Conservation (phyloP, 2,888 invertebrate species). For the Neocrepidodera transversa region DNA sequence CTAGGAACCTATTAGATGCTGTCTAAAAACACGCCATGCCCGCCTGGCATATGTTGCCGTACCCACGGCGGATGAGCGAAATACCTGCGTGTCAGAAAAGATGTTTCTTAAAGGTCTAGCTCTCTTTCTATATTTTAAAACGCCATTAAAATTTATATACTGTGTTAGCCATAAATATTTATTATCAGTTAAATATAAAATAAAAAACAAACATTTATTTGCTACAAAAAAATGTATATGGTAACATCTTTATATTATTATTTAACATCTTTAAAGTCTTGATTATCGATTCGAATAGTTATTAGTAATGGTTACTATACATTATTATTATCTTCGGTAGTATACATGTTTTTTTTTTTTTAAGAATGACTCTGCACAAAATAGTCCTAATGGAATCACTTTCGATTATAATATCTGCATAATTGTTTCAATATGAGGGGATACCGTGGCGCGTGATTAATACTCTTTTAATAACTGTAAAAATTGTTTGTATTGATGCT, state of each 20-base stretch:
- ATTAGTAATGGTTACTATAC: conserved; percentile 55
- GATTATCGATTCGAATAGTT: conserved; percentile 47
- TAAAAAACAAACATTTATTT: too few species aligned
- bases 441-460: conserved; percentile 51
- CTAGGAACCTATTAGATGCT: conserved; percentile 39
- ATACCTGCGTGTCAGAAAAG: conserved; percentile 32
- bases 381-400: conserved; percentile 59
- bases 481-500: conserved; percentile 36
- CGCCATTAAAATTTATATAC: too few species aligned
- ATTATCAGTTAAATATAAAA: too few species aligned
- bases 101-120: conserved; percentile 8
- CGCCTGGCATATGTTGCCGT: conserved; percentile 38
- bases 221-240: too few species aligned
- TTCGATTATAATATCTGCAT: conserved; percentile 60
- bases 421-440: conserved; percentile 58
- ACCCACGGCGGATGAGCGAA: conserved; percentile 37
- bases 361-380: conserved; percentile 56
- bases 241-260: too few species aligned
- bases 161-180: too few species aligned
- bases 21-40: conserved; percentile 39
- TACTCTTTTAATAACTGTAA: conserved; percentile 50
- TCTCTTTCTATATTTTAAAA: not conserved
- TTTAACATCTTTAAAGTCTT: conserved; percentile 7
- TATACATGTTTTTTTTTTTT: conserved; percentile 49
- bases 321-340: conserved; percentile 50